These are phyloP conservation scores for Rhagophthalmus giganteus DNA, from an alignment of 2,888 invertebrate species.

Conservation along the genomic window DNA sequence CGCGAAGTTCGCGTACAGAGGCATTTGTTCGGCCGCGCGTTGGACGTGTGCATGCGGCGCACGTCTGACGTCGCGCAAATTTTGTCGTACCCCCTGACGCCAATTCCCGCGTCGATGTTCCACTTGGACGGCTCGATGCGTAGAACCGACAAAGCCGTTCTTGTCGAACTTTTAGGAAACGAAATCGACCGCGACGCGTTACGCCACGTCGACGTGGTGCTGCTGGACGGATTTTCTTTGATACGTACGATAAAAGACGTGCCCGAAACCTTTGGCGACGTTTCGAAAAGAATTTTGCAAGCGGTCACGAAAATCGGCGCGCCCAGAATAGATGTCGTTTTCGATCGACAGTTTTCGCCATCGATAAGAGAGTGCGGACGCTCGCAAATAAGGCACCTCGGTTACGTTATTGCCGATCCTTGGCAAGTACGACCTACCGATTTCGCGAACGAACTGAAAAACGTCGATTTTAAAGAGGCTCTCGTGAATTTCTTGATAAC, in stretches of 20 bases:
- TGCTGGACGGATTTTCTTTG: constrained; percentile 1
- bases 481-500: too few relatives aligned
- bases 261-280: background rate
- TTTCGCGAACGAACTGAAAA: too few relatives aligned
- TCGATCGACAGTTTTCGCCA: too few relatives aligned
- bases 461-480: too few relatives aligned
- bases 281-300: constrained; percentile 1
- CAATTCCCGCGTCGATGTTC: background rate
- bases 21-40: constrained; percentile 25
- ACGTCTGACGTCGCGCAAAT: background rate
- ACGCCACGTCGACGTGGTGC: background rate
- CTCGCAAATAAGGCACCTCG: too few relatives aligned
- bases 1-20: constrained; percentile 23
- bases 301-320: too few relatives aligned
- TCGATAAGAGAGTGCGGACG: too few relatives aligned
- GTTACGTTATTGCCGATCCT: too few relatives aligned
- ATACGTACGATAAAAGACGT: background rate
- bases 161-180: background rate
- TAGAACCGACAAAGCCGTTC: background rate
- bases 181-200: background rate
- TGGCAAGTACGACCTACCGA: constrained; percentile 19
- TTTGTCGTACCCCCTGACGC: background rate
- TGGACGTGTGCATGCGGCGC: constrained; percentile 20
- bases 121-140: background rate
- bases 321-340: too few relatives aligned